Conservation (phyloP, 2,888 invertebrate species). For the Morpho deidamia region DNA sequence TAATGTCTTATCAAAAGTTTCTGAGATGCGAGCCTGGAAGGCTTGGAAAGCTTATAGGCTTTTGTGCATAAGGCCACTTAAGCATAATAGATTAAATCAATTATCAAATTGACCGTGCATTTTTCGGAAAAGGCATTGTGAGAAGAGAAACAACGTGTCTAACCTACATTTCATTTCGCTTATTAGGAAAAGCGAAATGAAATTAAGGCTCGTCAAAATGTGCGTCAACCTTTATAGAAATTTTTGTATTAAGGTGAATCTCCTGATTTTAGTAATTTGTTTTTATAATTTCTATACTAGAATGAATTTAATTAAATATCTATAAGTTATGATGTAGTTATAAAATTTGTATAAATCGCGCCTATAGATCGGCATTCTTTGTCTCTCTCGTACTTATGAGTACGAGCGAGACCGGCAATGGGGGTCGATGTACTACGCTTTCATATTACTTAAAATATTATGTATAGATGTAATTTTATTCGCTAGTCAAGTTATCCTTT, state of each 20-base stretch:
- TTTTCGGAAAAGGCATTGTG: too few relatives aligned
- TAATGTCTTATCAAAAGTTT: too few relatives aligned
- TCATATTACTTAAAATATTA: constrained; percentile 60
- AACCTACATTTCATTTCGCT: too few relatives aligned
- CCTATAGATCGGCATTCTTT: constrained; percentile 9
- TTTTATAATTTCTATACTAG: constrained; percentile 1
- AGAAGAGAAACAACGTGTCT: too few relatives aligned
- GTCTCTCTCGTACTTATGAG: constrained; percentile 29
- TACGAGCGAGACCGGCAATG: constrained; percentile 27
- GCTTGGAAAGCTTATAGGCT: too few relatives aligned
- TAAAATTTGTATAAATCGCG: constrained; percentile 11
- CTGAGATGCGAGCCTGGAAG: too few relatives aligned
- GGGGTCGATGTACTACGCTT: constrained; percentile 42
- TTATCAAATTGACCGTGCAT: too few relatives aligned
- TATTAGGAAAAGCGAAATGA: too few relatives aligned
- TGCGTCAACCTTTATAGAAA: not conserved
- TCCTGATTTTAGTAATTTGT: constrained; percentile 4
- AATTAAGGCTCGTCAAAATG: too few relatives aligned
- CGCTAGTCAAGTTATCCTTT: constrained; percentile 69
- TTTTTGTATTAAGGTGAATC: constrained; percentile 9
- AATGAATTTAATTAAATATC: not conserved
- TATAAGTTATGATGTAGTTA: constrained; percentile 4
- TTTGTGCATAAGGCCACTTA: too few relatives aligned
- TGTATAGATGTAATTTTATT: constrained; percentile 62
- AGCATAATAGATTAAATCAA: too few relatives aligned